Evolutionary conservation across 1,140 invertebrate species (phyloP), one percentile per base, ranked within the genome.

Genomic region (Nephila pilipes): DNA sequence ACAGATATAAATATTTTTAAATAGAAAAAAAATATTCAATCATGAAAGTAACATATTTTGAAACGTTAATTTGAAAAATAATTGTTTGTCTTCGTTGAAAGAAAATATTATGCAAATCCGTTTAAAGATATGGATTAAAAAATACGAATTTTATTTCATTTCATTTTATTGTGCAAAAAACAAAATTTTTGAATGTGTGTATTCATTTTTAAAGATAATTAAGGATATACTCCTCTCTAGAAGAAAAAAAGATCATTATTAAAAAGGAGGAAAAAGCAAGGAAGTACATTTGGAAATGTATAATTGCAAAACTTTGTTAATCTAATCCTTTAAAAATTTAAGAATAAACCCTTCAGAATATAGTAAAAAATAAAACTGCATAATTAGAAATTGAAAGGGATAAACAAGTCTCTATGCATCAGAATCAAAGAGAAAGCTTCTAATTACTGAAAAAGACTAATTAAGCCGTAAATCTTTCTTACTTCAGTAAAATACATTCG

Each of bases 381-480:
- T 36, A 75, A 75, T 75, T 75, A 36, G 69, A 75, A 36, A 32
- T 75, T 75, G 69, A 75, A 75, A 75, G 29, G 32, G 14, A 75
- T 75, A 75, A 75, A 75, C 29, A 75, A 75, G 29, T 36, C 32
- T 14, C 29, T 36, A 32, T 75, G 29, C 29, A 75, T 75, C 25
- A 12, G 20, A 75, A 75, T 75, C 69, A 75, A 75, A 75, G 29
- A 36, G 29, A 75, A 32, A 75, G 32, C 29, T 75, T 75, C 69
- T 75, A 75, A 75, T 75, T 75, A 75, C 3, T 29, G 29, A 75
- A 36, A 29, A 75, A 32, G 69, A 36, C 69, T 75, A 75, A 75
- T 75, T 75, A 75, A 75, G 69, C 18, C 69, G 32, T 75, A 75
- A 36, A 75, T 75, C 29, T 75, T 75, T 32, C 69, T 75, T 75